A percentile compares a stretch with the other conserved stretches of the same genome.
Conservation (phyloP, 2,888 invertebrate species). For the Drosophila glabriapex region DNA sequence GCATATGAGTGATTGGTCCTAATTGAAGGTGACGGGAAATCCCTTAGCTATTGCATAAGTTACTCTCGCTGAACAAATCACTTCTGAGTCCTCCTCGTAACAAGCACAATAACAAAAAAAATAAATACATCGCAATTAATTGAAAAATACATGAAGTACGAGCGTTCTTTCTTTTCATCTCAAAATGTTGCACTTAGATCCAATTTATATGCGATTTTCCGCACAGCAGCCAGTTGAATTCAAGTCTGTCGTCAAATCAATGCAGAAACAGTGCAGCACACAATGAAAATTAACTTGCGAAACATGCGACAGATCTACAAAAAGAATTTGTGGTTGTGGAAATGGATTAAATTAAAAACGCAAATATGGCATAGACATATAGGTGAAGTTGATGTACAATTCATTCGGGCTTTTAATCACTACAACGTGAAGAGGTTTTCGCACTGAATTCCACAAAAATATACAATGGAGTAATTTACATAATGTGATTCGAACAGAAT, state of each 20-base stretch:
- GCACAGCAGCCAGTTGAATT: constrained; percentile 5
- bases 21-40: constrained; percentile 55
- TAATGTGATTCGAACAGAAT: not conserved
- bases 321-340: constrained; percentile 7
- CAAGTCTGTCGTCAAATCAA: not conserved
- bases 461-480: constrained; percentile 3
- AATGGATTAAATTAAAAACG: constrained; percentile 21
- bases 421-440: not conserved
- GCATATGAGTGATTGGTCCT: constrained; percentile 48
- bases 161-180: not conserved
- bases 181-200: constrained; percentile 5
- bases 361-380: constrained; percentile 3
- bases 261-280: not conserved
- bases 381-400: not conserved
- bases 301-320: not conserved
- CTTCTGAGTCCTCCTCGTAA: not conserved
- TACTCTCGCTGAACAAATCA: constrained; percentile 13
- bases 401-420: not conserved
- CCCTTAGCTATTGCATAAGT: not conserved
- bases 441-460: not conserved
- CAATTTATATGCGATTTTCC: constrained; percentile 33
- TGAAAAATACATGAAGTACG: not conserved
- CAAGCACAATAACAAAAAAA: not conserved
- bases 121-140: constrained; percentile 25
- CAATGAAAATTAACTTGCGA: constrained; percentile 4